Base-by-base conservation (phyloP, 1,140 invertebrate genomes). In the Andricus grossulariae region DNA sequence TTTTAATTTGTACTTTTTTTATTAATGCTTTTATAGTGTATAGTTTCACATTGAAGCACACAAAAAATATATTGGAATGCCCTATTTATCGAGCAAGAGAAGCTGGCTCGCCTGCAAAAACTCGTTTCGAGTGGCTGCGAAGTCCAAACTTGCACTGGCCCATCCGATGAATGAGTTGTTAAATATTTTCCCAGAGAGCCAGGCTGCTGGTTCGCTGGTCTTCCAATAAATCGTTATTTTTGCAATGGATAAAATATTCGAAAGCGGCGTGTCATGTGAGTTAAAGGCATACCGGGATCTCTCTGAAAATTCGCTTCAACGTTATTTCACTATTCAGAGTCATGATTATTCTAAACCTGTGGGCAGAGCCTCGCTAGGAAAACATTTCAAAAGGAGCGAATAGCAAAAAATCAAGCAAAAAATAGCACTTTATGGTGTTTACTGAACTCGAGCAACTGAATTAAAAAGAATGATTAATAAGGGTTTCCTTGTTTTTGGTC, bases 201-300 rank as follows among this genome's bases (percentile, higher is more conserved):
- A 16, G 57, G 73, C 57, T 55, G 21, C 21, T 60, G 60, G 60
- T 32, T 66, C 50, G 73, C 21, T 52, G 50, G 6, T 55, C 55
- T 54, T 71, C 71, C 77, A 70, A 76, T 76, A 79, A 82, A 82
- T 82, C 80, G 80, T 81, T 84, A 82, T 84, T 84, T 81, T 80
- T 81, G 51, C 76, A 74, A 70, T 50, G 74, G 71, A 73, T 76
- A 78, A 84, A 83, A 82, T 74, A 82, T 83, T 84, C 75, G 75
- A 79, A 80, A 74, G 75, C 60, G 66, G 77, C 76, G 71, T 74
- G 45, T 57, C 52, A 78, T 74, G 72, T 66, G 75, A 83, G 80
- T 80, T 82, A 80, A 84, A 81, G 73, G 79, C 66, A 74, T 60
- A 60, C 19, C 15, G 57, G 54, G 55, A 60, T 60, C 15, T 32